Evolutionary conservation across 2,888 invertebrate species (phyloP).

Genomic region (Plagodis dolabraria): DNA sequence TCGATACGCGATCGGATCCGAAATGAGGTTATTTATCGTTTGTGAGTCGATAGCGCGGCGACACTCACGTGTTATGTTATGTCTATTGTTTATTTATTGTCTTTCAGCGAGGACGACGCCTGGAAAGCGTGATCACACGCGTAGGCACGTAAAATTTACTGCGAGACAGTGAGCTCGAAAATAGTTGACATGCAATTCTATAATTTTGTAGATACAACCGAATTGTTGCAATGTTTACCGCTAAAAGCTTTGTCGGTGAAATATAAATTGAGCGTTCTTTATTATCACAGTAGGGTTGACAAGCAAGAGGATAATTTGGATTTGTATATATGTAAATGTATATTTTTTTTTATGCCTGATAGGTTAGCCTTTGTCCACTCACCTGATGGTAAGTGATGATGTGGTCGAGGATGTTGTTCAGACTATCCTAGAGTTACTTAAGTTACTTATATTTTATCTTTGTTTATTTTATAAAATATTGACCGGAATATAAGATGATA

Average conservation of each 20-base stretch:
- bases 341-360: no score
- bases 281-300: slow-evolving; percentile 27
- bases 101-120: slow-evolving; percentile 34
- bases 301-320: not conserved
- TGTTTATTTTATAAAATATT: no score
- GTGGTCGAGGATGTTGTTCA: no score
- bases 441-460: no score
- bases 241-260: slow-evolving; percentile 30
- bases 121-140: slow-evolving; percentile 27
- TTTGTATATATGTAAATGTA: no score
- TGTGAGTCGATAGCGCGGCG: slow-evolving; percentile 42
- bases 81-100: slow-evolving; percentile 52
- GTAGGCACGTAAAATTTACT: slow-evolving; percentile 17
- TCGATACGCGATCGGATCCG: slow-evolving; percentile 46
- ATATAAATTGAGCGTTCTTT: slow-evolving; percentile 26
- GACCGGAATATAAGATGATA: no score
- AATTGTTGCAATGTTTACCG: slow-evolving; percentile 30
- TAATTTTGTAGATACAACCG: slow-evolving; percentile 21
- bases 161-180: slow-evolving; percentile 9
- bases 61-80: slow-evolving; percentile 43
- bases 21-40: slow-evolving; percentile 54
- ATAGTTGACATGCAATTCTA: slow-evolving; percentile 30
- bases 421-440: no score
- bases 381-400: no score
- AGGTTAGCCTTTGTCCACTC: no score